Evolutionary conservation across 1,140 invertebrate genomes (phyloP), one percentile per base, ranked within the genome.

Genomic region (Aphaenogaster rudis): DNA sequence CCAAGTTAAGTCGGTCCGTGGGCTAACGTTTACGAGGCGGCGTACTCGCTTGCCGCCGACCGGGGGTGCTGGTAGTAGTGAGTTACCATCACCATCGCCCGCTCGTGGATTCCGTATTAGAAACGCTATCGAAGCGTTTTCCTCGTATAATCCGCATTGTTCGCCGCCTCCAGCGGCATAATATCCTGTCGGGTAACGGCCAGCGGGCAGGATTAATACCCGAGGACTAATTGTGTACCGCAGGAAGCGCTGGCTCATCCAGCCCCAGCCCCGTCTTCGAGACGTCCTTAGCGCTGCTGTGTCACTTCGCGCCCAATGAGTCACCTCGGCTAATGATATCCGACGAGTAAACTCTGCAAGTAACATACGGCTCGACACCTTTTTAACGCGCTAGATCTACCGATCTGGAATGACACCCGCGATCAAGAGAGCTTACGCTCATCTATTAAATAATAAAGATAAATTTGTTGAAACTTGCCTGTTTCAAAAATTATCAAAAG

Each of bases 71-170:
- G 88, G 77, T 50, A 69, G 90, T 86, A 84, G 89, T 86, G 85
- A 85, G 67, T 36, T 45, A 66, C 50, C 77, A 50, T 52, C 66
- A 39, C 48, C 59, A n/a, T 45, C 69, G 33, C 48, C 13, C 54
- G 33, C 50, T 63, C 57, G 81, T 77, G 76, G 67, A 88, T 91
- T 92, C 59, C 88, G 93, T 93, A 93, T 94, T 93, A 94, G 93
- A 94, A 94, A 93, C 93, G 94, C 94, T 93, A 94, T 94, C 94
- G 94, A 94, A 93, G 93, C 94, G 91, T 92, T 93, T 94, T 94
- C 92, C 88, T 90, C 90, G 91, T 93, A 93, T 94, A 93, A 94
- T 94, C 93, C 93, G 93, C 93, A 93, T 94, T 94, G 93, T 94
- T 94, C 80, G 92, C 93, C 89, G 92, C 92, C 91, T 92, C 91